Percentiles rank a stretch among this genome's conserved stretches.
These are phyloP conservation scores for Caiman crocodilus DNA, from an alignment of 2,797 vertebrate genomes.

Conservation along the genomic window DNA sequence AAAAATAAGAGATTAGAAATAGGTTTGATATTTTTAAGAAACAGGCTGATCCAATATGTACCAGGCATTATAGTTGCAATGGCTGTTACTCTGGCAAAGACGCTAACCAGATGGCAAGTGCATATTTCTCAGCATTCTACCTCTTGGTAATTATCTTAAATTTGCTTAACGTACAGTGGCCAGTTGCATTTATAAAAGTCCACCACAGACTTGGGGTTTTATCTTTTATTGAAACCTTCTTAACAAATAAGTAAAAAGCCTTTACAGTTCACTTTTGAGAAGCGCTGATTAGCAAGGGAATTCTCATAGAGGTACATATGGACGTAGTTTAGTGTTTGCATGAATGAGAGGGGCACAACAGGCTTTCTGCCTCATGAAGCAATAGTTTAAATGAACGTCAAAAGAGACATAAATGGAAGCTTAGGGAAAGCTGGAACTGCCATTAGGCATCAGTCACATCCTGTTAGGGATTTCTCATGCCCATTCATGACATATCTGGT, in stretches of 20 bases:
- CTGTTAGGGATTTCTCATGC: background rate
- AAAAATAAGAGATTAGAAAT: background rate
- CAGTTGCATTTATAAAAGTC: background rate
- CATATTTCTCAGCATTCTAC: fast-evolving
- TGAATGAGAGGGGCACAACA: fast-evolving
- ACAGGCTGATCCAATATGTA: background rate
- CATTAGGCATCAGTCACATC: conserved; percentile 31
- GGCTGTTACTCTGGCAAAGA: background rate
- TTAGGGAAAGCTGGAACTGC: conserved; percentile 2
- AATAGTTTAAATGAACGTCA: conserved; percentile 29
- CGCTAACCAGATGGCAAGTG: background rate
- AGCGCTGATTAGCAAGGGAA: background rate
- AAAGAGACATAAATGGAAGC: background rate
- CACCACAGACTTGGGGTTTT: background rate
- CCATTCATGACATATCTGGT: conserved; percentile 27
- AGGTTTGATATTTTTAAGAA: background rate
- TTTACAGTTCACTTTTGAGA: background rate
- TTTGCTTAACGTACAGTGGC: background rate
- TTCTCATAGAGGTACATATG: fast-evolving
- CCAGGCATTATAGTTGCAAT: background rate
- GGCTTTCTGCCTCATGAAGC: background rate
- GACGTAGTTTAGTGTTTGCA: background rate
- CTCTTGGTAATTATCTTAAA: background rate
- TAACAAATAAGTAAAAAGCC: background rate
- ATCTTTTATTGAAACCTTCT: background rate